Evolutionary conservation across 2,888 invertebrate species (phyloP).

Genomic region (Lapara coniferarum): DNA sequence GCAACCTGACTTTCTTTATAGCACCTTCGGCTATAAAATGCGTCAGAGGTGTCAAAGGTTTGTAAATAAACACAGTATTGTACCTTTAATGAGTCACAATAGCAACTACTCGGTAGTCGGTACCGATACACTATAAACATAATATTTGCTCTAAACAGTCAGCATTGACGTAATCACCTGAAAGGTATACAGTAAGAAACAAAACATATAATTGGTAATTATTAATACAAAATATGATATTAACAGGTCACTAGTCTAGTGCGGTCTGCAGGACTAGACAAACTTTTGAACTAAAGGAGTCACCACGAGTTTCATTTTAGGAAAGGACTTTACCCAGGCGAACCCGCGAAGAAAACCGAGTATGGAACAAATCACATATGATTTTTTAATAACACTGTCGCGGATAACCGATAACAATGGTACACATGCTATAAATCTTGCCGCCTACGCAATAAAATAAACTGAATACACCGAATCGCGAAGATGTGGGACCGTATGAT

Average conservation of each 20-base stretch:
- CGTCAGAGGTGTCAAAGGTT: slow-evolving; percentile 5
- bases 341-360: too few species aligned
- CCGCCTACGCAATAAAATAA: background rate
- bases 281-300: too few species aligned
- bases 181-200: background rate
- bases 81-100: background rate
- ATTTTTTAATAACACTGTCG: background rate
- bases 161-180: background rate
- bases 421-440: background rate
- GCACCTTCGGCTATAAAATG: slow-evolving; percentile 17
- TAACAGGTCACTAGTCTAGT: too few species aligned
- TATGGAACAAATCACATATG: background rate
- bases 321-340: too few species aligned
- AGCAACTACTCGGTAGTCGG: background rate
- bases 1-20: slow-evolving; percentile 22
- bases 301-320: too few species aligned
- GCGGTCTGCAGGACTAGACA: too few species aligned
- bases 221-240: too few species aligned
- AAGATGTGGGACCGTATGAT: background rate
- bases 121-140: background rate
- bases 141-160: background rate
- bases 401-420: background rate
- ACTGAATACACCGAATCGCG: background rate
- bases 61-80: slow-evolving; percentile 3
- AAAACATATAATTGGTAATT: too few species aligned